phyloP scores from a whole-genome alignment of 2,888 invertebrate species.

The Acholoe squamosa region DNA sequence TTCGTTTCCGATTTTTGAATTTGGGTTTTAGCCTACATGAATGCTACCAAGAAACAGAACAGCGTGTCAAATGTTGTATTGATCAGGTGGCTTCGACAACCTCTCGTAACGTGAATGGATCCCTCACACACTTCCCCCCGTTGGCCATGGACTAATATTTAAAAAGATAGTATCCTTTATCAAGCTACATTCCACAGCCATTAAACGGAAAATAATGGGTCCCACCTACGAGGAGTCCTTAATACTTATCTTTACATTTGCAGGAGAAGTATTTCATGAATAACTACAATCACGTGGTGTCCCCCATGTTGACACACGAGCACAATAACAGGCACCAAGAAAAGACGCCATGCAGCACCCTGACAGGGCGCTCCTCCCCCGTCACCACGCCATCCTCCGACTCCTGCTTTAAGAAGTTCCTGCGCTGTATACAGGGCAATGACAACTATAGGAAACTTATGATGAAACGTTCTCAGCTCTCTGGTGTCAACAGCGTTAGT shows the following conservation, averaged over 20 bases:
- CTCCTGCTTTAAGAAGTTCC: constrained; percentile 63
- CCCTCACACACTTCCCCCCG: too few species aligned
- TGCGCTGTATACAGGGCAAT: constrained; percentile 66
- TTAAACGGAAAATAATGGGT: too few species aligned
- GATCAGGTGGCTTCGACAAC: too few species aligned
- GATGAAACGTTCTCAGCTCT: constrained; percentile 31
- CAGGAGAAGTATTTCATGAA: constrained; percentile 56
- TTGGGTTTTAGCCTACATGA: too few species aligned
- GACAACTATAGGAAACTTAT: constrained; percentile 64
- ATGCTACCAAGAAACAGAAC: too few species aligned
- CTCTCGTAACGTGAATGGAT: too few species aligned
- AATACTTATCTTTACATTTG: not conserved
- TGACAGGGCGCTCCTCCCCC: not conserved
- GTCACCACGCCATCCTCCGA: not conserved
- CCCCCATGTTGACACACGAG: not conserved
- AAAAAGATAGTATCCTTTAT: too few species aligned
- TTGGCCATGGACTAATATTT: too few species aligned
- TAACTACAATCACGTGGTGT: constrained; percentile 57
- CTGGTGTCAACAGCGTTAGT: constrained; percentile 68
- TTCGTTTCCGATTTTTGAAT: too few species aligned
- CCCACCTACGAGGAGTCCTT: too few species aligned
- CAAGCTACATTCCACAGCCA: too few species aligned
- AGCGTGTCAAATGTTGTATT: too few species aligned
- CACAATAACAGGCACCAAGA: not conserved
- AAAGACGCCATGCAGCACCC: not conserved